Conservation (phyloP, 1,140 invertebrate species). For the Drosophila serrata region DNA sequence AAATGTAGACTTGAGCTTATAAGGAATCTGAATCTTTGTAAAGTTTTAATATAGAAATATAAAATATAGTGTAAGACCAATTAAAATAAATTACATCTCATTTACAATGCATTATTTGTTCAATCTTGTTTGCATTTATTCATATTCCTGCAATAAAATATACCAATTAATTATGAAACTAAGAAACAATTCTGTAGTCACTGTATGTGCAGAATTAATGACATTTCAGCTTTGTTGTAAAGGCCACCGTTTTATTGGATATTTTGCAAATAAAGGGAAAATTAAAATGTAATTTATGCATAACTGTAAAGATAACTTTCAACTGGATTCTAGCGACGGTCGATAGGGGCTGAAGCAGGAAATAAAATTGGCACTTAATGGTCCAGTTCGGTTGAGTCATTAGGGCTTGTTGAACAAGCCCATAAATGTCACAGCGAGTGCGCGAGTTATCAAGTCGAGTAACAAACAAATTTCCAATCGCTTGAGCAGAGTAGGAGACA, state of each 20-base stretch:
- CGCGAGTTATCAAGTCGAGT: constrained; percentile 28
- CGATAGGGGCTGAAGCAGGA: constrained; percentile 12
- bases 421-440: constrained; percentile 41
- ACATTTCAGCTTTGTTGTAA: neutral
- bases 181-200: neutral
- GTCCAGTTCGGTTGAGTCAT: constrained; percentile 35
- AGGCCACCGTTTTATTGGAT: constrained; percentile 24
- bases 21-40: too few species aligned
- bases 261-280: constrained; percentile 36
- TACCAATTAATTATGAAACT: constrained; percentile 19
- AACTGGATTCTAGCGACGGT: constrained; percentile 34
- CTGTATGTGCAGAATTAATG: constrained; percentile 10
- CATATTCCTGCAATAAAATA: constrained; percentile 19
- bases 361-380: constrained; percentile 26
- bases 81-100: neutral
- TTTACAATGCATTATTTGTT: constrained; percentile 1
- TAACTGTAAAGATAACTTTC: constrained; percentile 38
- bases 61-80: neutral
- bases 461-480: constrained; percentile 35
- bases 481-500: constrained; percentile 16
- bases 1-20: too few species aligned
- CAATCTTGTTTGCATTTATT: neutral
- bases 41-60: neutral
- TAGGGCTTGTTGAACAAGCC: constrained; percentile 41
- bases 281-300: constrained; percentile 34